Evolutionary conservation across 2,888 invertebrate species (phyloP).

Genomic region (Ctena decussata): DNA sequence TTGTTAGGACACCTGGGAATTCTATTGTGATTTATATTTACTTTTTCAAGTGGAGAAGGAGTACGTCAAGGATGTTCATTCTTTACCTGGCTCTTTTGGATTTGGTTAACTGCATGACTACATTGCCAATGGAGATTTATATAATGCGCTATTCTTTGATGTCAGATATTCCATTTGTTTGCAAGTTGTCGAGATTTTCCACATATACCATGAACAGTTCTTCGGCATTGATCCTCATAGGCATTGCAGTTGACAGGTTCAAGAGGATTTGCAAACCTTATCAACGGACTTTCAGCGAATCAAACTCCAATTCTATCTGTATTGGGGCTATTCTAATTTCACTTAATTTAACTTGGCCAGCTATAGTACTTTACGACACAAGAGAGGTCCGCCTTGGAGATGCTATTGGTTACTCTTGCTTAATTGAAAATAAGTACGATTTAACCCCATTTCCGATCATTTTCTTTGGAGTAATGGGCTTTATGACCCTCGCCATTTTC

Average conservation of each 20-base stretch:
- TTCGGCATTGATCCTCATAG: conserved; percentile 69
- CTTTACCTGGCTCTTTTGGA: conserved; percentile 71
- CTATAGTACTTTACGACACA: conserved; percentile 74
- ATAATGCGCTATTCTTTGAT: conserved; percentile 63
- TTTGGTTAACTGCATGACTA: conserved; percentile 71
- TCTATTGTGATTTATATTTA: conserved; percentile 72
- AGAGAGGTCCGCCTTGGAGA: conserved; percentile 40
- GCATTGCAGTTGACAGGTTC: conserved; percentile 73
- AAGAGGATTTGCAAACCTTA: conserved; percentile 71
- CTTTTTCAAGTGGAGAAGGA: conserved; percentile 65
- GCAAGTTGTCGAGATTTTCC: conserved; percentile 69
- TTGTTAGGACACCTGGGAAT: conserved; percentile 71
- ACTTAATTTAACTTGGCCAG: conserved; percentile 65
- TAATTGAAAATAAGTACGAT: conserved; percentile 51
- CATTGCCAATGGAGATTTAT: conserved; percentile 71
- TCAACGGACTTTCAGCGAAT: conserved; percentile 64
- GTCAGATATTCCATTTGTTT: conserved; percentile 68
- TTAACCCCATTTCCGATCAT: conserved; percentile 60
- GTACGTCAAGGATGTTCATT: conserved; percentile 69
- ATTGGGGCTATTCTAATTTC: conserved; percentile 57
- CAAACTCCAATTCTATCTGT: conserved; percentile 65
- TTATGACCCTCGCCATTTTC: conserved; percentile 52
- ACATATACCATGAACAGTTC: conserved; percentile 74
- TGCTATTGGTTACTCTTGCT: conserved; percentile 20
- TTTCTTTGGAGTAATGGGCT: conserved; percentile 65